phyloP scores from a whole-genome alignment of 2,888 invertebrate species.

The Dynastes maya region DNA sequence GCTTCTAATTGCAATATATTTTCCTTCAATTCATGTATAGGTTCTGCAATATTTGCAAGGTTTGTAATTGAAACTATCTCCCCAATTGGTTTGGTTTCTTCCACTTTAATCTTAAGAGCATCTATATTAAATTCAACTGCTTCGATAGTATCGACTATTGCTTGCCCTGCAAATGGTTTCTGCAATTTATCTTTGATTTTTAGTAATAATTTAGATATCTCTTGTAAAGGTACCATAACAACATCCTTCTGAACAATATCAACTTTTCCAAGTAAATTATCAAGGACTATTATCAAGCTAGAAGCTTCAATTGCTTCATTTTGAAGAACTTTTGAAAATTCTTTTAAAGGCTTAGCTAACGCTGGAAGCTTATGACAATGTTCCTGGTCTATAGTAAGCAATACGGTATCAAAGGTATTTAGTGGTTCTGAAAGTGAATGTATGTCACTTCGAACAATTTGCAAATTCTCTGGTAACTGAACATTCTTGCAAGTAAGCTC shows the following conservation, averaged over 20 bases:
- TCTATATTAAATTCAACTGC: constrained; percentile 20
- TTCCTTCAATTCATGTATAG: constrained; percentile 36
- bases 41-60: constrained; percentile 9
- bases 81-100: constrained; percentile 19
- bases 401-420: constrained; percentile 1
- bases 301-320: constrained; percentile 42
- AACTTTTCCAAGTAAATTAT: neutral
- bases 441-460: neutral
- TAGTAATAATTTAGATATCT: neutral
- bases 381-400: constrained; percentile 13
- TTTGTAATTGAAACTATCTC: neutral
- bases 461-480: neutral
- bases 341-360: constrained; percentile 44
- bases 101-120: constrained; percentile 12
- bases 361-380: constrained; percentile 24
- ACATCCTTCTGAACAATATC: neutral
- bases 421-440: neutral
- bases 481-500: neutral
- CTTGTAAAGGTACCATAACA: neutral
- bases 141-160: constrained; percentile 8
- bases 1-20: constrained; percentile 16
- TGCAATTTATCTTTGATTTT: constrained; percentile 8
- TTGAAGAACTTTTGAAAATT: constrained; percentile 18
- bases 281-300: neutral
- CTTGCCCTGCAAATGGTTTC: neutral